A percentile compares a stretch with the other conserved stretches of the same genome.
phyloP scores from a whole-genome alignment of 2,888 invertebrate species.

The Pseudococcus viburni region DNA sequence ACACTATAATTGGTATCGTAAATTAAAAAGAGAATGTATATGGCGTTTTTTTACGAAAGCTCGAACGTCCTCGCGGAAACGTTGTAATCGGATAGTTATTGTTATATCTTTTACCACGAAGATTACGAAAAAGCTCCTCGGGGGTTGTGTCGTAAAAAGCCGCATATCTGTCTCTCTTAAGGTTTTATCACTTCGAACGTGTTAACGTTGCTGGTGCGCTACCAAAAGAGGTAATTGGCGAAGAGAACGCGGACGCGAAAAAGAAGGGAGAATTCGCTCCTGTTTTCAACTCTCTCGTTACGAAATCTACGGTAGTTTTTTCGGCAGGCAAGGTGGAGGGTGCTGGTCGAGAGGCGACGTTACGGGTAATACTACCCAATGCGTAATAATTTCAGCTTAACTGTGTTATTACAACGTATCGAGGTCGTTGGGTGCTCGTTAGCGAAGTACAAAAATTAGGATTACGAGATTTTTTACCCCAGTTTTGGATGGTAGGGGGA shows the following conservation, averaged over 20 bases:
- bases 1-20: slow-evolving; percentile 58
- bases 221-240: not conserved
- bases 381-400: slow-evolving; percentile 65
- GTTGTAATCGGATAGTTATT: slow-evolving; percentile 65
- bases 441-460: slow-evolving; percentile 44
- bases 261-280: not conserved
- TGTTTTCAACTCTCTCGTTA: not conserved
- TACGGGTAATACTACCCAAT: slow-evolving; percentile 61
- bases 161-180: not conserved
- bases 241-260: not conserved
- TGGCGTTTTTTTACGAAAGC: slow-evolving; percentile 29
- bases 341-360: slow-evolving; percentile 38
- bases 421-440: slow-evolving; percentile 39
- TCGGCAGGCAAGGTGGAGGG: not conserved
- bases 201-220: not conserved
- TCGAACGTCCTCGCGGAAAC: not conserved
- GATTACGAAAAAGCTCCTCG: not conserved
- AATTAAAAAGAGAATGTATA: slow-evolving; percentile 7
- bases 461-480: slow-evolving; percentile 9
- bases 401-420: slow-evolving; percentile 52
- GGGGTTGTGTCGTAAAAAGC: slow-evolving; percentile 2
- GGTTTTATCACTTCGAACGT: slow-evolving; percentile 6
- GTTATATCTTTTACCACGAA: slow-evolving; percentile 54
- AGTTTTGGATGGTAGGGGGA: not conserved
- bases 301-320: not conserved